phyloP scores from a whole-genome alignment of 2,113 vertebrate genomes.

The Eretmochelys imbricata region DNA sequence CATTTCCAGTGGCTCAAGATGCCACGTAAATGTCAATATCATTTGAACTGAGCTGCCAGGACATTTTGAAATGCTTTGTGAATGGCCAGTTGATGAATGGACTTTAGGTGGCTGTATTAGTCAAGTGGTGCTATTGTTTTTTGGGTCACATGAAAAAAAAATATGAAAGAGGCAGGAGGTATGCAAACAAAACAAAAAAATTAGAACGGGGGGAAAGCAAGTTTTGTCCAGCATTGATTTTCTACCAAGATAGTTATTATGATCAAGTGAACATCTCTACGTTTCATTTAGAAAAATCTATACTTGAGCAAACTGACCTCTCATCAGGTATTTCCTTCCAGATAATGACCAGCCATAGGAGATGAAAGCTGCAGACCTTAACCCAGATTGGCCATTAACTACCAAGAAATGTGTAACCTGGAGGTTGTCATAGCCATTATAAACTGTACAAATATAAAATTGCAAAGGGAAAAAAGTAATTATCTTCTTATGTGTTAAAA shows the following conservation, averaged over 20 bases:
- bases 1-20: neutral
- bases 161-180: neutral
- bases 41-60: constrained; percentile 45
- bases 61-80: constrained; percentile 31
- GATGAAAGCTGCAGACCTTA: neutral
- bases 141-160: constrained; percentile 17
- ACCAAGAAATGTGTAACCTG: neutral
- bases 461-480: neutral
- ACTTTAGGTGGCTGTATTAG: constrained; percentile 25
- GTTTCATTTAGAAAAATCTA: neutral
- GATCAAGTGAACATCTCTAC: neutral
- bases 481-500: neutral
- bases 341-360: neutral
- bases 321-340: neutral
- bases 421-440: neutral
- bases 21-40: constrained; percentile 29
- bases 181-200: neutral
- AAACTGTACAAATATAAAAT: neutral
- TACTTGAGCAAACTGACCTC: neutral
- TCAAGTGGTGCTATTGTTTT: constrained; percentile 34
- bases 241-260: neutral
- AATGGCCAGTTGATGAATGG: constrained; percentile 39
- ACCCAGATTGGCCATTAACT: neutral
- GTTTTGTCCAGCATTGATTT: neutral
- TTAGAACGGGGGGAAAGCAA: too few relatives aligned